Conservation (phyloP, 2,113 vertebrate genomes). For the Mustelus asterias region DNA sequence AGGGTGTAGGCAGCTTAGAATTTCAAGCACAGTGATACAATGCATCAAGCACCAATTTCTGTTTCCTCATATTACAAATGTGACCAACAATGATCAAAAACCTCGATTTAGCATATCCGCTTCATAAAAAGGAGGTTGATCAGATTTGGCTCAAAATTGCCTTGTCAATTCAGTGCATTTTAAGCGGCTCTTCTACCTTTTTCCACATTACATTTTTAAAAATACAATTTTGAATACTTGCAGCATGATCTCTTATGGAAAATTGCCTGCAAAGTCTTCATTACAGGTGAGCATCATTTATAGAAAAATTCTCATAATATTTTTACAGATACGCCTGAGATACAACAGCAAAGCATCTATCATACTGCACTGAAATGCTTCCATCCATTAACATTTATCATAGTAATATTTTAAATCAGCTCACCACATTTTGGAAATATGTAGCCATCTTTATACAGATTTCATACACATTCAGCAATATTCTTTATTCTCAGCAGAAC, state of each 20-base stretch:
- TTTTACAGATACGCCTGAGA: not conserved
- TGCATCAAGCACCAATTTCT: not conserved
- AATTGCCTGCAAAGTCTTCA: slow-evolving; percentile 8
- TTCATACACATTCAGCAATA: slow-evolving; percentile 19
- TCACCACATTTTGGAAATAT: slow-evolving; percentile 14
- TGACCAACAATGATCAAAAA: not conserved
- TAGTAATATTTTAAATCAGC: slow-evolving; percentile 12
- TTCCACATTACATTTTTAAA: not conserved
- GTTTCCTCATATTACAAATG: not conserved
- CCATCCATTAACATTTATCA: not conserved
- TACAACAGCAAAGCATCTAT: not conserved
- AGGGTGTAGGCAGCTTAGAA: slow-evolving; percentile 17
- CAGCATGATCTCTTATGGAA: not conserved
- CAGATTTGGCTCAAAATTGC: not conserved
- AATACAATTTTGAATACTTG: not conserved
- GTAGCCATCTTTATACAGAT: slow-evolving; percentile 19
- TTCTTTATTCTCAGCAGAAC: not conserved
- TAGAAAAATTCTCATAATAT: not conserved
- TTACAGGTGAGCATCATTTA: slow-evolving; percentile 10
- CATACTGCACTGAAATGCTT: not conserved
- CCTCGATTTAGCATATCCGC: not conserved
- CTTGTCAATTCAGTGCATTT: not conserved
- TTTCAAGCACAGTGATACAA: slow-evolving; percentile 17
- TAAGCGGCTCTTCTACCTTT: not conserved
- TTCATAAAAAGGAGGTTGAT: not conserved